Conservation (phyloP, 37 sponge, comb jelly and placozoan species). For the Chondrilla cf. caribensis region DNA sequence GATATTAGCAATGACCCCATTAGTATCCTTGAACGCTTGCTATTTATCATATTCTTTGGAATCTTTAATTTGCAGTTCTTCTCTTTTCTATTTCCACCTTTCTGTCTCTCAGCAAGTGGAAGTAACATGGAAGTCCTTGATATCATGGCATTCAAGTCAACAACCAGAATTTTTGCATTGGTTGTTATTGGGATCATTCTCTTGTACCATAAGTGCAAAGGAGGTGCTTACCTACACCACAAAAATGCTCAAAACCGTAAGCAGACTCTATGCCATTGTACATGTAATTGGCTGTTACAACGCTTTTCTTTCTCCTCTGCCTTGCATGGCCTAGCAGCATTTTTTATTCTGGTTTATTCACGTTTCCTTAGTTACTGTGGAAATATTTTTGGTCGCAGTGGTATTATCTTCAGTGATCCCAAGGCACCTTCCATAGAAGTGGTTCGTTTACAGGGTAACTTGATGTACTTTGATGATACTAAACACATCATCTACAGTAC, state of each 20-base stretch:
- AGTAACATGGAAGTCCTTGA: not conserved
- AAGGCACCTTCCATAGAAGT: not conserved
- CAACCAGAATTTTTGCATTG: not conserved
- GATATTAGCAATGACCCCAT: not conserved
- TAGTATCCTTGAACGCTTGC: not conserved
- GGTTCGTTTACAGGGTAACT: not conserved
- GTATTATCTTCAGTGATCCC: not conserved
- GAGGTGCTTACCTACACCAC: not conserved
- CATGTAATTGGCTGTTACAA: not conserved
- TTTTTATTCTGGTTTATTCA: not conserved
- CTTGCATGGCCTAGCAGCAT: conserved; percentile 1
- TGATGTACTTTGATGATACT: not conserved
- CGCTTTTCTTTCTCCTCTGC: not conserved
- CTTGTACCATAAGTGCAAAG: not conserved
- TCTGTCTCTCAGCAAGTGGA: conserved; percentile 4
- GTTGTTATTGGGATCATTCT: not conserved
- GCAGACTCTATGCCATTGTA: not conserved
- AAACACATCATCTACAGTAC: not conserved
- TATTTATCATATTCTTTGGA: not conserved
- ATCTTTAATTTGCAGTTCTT: conserved; percentile 11
- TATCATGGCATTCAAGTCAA: not conserved
- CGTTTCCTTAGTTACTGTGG: conserved; percentile 1
- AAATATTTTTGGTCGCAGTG: not conserved
- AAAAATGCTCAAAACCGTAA: no score
- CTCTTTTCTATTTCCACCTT: not conserved